These are phyloP conservation scores for Sphyrna mokarran DNA, from an alignment of 2,113 vertebrate genomes.

Conservation along the genomic window DNA sequence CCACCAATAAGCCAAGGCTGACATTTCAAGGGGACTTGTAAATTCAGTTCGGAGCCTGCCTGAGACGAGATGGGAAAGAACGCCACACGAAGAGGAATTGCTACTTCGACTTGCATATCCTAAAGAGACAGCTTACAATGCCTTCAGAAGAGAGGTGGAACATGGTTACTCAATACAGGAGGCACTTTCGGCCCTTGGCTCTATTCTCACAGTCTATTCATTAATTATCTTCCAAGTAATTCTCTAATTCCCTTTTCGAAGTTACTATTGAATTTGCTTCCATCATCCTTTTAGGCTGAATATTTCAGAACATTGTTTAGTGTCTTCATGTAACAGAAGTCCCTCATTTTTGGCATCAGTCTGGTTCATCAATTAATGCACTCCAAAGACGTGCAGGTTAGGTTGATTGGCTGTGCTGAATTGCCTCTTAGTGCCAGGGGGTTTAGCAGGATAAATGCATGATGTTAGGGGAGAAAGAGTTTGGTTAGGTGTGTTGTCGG, in stretches of 20 bases:
- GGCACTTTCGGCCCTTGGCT: not conserved
- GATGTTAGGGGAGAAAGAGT: too few relatives aligned
- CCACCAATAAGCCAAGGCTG: not conserved
- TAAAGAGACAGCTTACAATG: not conserved
- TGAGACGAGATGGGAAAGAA: not conserved
- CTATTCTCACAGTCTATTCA: not conserved
- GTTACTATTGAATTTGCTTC: not conserved
- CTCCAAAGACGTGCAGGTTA: too few relatives aligned
- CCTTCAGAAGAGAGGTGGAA: not conserved
- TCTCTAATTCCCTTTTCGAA: not conserved
- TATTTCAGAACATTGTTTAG: not conserved
- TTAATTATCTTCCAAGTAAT: not conserved
- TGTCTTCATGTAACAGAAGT: not conserved
- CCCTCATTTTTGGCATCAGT: not conserved
- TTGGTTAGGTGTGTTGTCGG: too few relatives aligned
- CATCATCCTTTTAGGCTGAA: not conserved
- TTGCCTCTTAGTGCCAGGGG: too few relatives aligned
- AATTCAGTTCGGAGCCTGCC: not conserved
- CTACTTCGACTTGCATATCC: not conserved
- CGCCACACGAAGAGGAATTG: not conserved
- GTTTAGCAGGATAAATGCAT: too few relatives aligned
- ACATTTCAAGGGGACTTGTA: not conserved
- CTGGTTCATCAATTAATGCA: not conserved
- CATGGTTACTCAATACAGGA: not conserved
- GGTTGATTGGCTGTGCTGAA: too few relatives aligned